These are phyloP conservation scores for Myoxocephalus aenaeus DNA, from an alignment of 2,797 vertebrate species.

Conservation along the genomic window DNA sequence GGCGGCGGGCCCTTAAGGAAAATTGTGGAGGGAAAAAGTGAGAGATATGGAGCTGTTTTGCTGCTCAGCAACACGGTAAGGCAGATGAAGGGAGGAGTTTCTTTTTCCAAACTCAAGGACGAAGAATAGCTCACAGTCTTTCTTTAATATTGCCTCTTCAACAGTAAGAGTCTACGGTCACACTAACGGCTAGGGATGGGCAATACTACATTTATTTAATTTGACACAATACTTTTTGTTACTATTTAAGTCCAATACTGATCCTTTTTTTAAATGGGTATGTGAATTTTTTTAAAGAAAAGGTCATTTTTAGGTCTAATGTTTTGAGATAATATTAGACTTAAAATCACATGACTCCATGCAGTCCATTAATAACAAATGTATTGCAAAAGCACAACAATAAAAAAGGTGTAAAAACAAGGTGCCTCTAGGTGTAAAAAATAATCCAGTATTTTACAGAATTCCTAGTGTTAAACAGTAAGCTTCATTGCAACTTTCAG, in stretches of 20 bases:
- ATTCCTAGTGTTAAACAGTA: not conserved
- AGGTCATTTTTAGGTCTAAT: too few species aligned
- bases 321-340: not conserved
- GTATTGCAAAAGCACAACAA: not conserved
- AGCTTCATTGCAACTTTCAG: too few species aligned
- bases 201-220: not conserved
- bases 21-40: constrained; percentile 15
- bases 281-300: not conserved
- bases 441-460: not conserved
- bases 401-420: not conserved
- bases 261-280: too few species aligned
- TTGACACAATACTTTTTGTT: not conserved
- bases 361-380: not conserved
- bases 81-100: constrained; percentile 15
- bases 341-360: not conserved
- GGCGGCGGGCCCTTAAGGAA: not conserved
- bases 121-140: constrained; percentile 13
- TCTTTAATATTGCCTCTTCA: not conserved
- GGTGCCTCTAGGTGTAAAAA: not conserved
- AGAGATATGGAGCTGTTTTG: constrained; percentile 23
- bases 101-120: constrained; percentile 42
- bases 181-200: not conserved
- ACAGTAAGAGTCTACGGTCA: not conserved
- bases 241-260: not conserved
- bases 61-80: constrained; percentile 20